A percentile compares a stretch with the other conserved stretches of the same genome.
These are phyloP conservation scores for Lycia hirtaria DNA, from an alignment of 2,888 invertebrate genomes.

Conservation along the genomic window DNA sequence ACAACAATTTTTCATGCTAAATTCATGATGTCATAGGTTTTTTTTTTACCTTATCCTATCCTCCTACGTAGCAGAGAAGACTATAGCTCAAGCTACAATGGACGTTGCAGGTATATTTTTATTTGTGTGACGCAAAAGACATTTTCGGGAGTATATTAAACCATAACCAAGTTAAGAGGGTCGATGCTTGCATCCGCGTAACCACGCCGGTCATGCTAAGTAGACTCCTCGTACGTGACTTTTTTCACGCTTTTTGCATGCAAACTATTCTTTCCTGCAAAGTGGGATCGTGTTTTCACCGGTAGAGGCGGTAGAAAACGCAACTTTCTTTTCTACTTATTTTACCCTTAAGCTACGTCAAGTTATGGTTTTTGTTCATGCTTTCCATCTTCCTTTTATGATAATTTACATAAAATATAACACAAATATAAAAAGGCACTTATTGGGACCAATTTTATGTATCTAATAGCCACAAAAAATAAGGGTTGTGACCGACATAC, in stretches of 20 bases:
- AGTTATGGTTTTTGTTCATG: conserved; percentile 21
- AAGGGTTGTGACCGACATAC: conserved; percentile 30
- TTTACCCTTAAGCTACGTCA: conserved; percentile 7
- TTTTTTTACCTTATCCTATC: neutral
- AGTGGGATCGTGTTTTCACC: conserved; percentile 19
- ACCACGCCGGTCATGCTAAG: conserved; percentile 11
- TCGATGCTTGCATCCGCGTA: conserved; percentile 19
- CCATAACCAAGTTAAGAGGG: conserved; percentile 43
- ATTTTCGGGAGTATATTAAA: conserved; percentile 44
- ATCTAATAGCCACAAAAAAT: conserved; percentile 31
- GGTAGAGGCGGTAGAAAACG: conserved; percentile 21
- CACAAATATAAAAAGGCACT: conserved; percentile 20
- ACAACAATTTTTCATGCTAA: no score
- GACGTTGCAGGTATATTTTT: conserved; percentile 50
- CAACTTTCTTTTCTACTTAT: conserved; percentile 8
- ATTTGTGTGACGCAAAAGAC: conserved; percentile 39
- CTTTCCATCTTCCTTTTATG: conserved; percentile 17
- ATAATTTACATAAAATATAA: conserved; percentile 25
- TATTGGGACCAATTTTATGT: conserved; percentile 29
- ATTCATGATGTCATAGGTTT: no score
- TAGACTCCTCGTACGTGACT: conserved; percentile 22
- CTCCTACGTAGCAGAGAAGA: neutral
- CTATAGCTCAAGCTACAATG: conserved; percentile 42
- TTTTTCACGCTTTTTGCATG: conserved; percentile 19
- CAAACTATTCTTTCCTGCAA: conserved; percentile 31